Conservation (phyloP, 2,113 vertebrate genomes). For the Oreotrochilus melanogaster region DNA sequence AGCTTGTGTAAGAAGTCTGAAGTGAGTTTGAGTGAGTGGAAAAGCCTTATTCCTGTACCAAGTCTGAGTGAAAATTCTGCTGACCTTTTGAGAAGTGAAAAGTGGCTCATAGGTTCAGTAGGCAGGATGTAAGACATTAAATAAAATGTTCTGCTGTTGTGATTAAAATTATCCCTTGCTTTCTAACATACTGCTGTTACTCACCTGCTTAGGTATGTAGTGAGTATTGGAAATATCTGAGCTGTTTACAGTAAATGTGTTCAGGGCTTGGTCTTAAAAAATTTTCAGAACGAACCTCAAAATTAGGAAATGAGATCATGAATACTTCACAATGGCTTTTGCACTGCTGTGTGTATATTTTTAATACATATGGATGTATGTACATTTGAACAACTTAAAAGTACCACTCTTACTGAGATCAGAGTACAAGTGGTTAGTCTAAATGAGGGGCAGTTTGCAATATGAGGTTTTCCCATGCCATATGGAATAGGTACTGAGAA, state of each 20-base stretch:
- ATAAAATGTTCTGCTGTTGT: not conserved
- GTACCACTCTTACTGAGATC: not conserved
- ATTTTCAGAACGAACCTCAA: not conserved
- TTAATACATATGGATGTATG: not conserved
- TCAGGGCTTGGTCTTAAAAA: not conserved
- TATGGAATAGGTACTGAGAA: not conserved
- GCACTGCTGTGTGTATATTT: not conserved
- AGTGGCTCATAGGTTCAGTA: not conserved
- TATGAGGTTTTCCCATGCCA: not conserved
- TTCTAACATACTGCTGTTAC: not conserved
- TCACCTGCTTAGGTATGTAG: not conserved
- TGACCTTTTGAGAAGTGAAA: slow-evolving; percentile 1
- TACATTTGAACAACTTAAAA: not conserved
- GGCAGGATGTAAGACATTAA: not conserved
- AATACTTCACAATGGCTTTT: not conserved
- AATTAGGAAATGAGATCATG: not conserved
- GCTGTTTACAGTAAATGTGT: not conserved
- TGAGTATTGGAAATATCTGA: not conserved
- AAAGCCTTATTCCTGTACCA: not conserved
- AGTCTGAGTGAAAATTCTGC: not conserved
- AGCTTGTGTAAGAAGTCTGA: not conserved
- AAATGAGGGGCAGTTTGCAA: not conserved
- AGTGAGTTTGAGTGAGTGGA: not conserved
- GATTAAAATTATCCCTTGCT: not conserved
- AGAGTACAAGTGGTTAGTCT: not conserved